Conservation (phyloP, 2,888 invertebrate genomes). For the Hyposoter didymator region DNA sequence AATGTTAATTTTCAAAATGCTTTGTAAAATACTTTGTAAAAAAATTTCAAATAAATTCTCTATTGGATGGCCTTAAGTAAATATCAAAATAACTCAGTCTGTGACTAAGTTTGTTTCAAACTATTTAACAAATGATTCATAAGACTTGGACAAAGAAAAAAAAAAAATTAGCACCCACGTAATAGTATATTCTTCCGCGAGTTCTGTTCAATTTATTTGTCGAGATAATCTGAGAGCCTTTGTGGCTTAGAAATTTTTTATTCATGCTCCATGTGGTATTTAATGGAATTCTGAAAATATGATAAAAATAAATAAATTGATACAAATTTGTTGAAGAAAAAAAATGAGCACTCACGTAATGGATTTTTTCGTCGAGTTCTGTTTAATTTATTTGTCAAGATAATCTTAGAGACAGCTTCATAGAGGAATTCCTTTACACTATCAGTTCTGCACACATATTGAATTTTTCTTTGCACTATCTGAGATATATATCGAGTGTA, state of each 20-base stretch:
- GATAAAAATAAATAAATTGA: no score
- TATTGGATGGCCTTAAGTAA: not conserved
- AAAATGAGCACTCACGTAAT: not conserved
- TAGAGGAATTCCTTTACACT: not conserved
- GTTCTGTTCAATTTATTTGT: no score
- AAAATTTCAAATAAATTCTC: no score
- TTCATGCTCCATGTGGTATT: no score
- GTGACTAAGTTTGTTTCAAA: not conserved
- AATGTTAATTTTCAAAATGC: not conserved
- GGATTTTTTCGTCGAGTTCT: not conserved
- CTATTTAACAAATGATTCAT: not conserved
- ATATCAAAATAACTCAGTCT: not conserved
- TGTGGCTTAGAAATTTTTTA: no score
- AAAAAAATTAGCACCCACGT: no score
- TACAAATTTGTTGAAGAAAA: not conserved
- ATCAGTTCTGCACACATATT: conserved; percentile 4
- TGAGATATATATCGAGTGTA: not conserved
- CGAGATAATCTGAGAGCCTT: no score
- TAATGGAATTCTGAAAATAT: no score
- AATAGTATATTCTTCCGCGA: no score
- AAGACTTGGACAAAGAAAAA: not conserved
- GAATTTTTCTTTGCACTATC: conserved; percentile 17
- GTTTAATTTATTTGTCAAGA: not conserved
- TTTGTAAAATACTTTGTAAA: not conserved
- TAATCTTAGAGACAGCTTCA: not conserved